Base-by-base conservation (phyloP, 2,797 vertebrate species). In the Cryptoblepharus egeriae region DNA sequence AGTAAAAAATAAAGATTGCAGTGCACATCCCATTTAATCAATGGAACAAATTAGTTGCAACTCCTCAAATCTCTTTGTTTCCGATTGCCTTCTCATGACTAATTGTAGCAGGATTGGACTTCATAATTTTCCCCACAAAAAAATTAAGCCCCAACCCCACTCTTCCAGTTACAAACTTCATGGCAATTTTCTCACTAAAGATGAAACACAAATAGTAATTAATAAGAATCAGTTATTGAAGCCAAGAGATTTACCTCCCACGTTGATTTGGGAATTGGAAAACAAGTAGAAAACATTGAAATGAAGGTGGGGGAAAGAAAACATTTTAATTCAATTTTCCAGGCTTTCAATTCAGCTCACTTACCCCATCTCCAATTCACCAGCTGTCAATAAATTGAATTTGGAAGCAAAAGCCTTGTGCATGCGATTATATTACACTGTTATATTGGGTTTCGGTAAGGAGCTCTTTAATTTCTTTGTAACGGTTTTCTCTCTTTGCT, bases 361-460 rank as follows among this genome's bases (percentile, higher is more conserved):
- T 74, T 24, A 11, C 32, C 30, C 65, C 26, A 4, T 35, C 49
- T 49, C 73, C 64, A 60, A 55, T 35, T 76, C n/a, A 12, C 80
- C 73, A 76, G 73, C 52, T 35, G 80, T 57, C 49, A 37, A 65
- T 55, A 55, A 32, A 67, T 39, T 75, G 63, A 24, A 49, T 61
- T 28, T 82, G 39, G n/a, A 15, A 68, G 35, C 37, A 28, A 45
- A 30, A 75, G 37, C 7, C 32, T 15, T 5, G 4, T 20, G 26
- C 16, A 26, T 49, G 5, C 26, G 45, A 69, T 82, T 70, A 12
- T 70, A n/a, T 82, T 82, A 77, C 81, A 37, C 18, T 24, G 58
- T 24, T 60, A 63, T n/a, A 76, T 82, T 70, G 65, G 9, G 42
- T 82, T 82, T 77, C 81, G 5, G 4, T 11, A 2, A 45, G 74